Conservation (phyloP, 2,797 vertebrate species). For the Hippocampus kuda region DNA sequence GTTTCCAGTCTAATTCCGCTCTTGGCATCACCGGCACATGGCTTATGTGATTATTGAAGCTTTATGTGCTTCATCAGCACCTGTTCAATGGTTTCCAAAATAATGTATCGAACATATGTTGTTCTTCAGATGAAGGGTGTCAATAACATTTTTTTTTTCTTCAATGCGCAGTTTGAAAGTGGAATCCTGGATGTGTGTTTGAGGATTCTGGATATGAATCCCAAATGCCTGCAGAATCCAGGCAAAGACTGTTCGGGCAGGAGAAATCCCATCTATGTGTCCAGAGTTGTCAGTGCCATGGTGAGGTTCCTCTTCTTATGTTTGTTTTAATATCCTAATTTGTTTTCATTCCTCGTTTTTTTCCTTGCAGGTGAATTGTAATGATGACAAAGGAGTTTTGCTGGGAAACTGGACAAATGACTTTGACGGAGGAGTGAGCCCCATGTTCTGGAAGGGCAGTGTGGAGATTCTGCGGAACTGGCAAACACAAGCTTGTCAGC, state of each 20-base stretch:
- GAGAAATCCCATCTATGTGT: conserved; percentile 78
- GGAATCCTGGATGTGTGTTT: conserved; percentile 79
- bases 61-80: conserved; percentile 2
- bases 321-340: not conserved
- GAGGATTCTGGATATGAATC: conserved; percentile 78
- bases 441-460: conserved; percentile 83
- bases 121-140: not conserved
- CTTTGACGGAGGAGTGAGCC: conserved; percentile 76
- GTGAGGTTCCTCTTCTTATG: conserved; percentile 54
- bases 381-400: conserved; percentile 82
- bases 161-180: conserved; percentile 76
- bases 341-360: conserved; percentile 8
- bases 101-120: not conserved
- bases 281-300: conserved; percentile 88
- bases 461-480: conserved; percentile 83
- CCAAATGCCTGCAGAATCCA: conserved; percentile 73
- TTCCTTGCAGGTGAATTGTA: conserved; percentile 82
- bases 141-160: not conserved
- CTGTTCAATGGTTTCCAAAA: conserved; percentile 3
- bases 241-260: conserved; percentile 78
- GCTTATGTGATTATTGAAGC: conserved; percentile 3
- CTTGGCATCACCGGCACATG: not conserved
- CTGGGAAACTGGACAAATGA: conserved; percentile 73
- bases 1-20: not conserved
- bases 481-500: conserved; percentile 70